A percentile compares a stretch with the other conserved stretches of the same genome.
Evolutionary conservation across 2,113 vertebrate genomes (phyloP).

Genomic region (Erinaceus europaeus): DNA sequence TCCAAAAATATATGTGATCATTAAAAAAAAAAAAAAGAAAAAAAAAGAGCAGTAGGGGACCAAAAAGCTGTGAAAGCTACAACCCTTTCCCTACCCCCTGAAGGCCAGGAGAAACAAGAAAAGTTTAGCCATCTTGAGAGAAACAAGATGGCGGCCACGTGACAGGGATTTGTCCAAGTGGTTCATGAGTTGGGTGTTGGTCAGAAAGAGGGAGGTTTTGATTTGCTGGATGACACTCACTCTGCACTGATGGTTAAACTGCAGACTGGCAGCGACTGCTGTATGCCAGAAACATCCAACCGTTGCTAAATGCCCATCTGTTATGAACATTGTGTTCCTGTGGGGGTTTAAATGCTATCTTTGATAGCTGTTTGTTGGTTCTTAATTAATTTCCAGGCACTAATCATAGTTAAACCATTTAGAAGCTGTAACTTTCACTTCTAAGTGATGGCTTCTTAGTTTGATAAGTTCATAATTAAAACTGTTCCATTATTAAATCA

Average conservation of each 20-base stretch:
- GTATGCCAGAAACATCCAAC: neutral
- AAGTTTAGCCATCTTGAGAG: neutral
- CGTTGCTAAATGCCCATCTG: neutral
- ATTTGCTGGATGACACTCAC: neutral
- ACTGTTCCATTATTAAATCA: conserved; percentile 21
- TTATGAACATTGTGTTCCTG: neutral
- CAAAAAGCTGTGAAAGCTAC: neutral
- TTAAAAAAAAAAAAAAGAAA: no score
- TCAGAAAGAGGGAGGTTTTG: neutral
- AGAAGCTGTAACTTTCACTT: conserved; percentile 13
- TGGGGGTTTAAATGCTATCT: neutral
- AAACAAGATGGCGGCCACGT: neutral
- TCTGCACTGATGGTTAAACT: conserved; percentile 19
- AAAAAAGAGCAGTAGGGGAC: no score
- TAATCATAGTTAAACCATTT: conserved; percentile 25
- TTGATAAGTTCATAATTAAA: conserved; percentile 31
- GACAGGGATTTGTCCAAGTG: neutral
- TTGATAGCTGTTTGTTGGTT: neutral
- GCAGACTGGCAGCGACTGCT: neutral
- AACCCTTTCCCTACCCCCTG: neutral
- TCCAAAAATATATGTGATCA: no score
- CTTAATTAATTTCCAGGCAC: conserved; percentile 11
- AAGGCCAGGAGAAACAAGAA: conserved; percentile 9
- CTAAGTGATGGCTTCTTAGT: conserved; percentile 20
- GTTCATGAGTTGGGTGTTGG: neutral